These are phyloP conservation scores for Calosoma granatense DNA, from an alignment of 1,140 invertebrate genomes.

Conservation along the genomic window DNA sequence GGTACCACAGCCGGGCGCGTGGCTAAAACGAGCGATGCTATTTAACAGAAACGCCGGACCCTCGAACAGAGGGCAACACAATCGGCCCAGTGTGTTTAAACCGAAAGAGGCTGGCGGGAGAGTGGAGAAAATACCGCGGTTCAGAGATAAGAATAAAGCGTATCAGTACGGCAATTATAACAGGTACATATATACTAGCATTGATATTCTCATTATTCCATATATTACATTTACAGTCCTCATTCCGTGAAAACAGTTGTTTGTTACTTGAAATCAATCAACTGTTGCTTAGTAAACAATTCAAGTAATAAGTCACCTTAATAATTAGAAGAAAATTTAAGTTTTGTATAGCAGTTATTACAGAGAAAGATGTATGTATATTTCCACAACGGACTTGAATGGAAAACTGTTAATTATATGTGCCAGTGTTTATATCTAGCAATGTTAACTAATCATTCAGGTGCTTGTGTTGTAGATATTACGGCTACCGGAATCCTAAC, in stretches of 20 bases:
- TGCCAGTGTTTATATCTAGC: no score
- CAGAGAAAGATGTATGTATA: no score
- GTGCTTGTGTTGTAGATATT: slow-evolving; percentile 55
- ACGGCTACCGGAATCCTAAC: slow-evolving; percentile 82
- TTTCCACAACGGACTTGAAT: no score
- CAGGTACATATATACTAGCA: slow-evolving; percentile 40
- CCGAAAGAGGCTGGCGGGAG: slow-evolving; percentile 25
- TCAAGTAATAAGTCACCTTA: no score
- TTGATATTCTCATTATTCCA: slow-evolving; percentile 13
- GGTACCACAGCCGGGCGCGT: slow-evolving; percentile 75
- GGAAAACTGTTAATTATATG: no score
- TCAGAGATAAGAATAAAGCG: slow-evolving; percentile 59
- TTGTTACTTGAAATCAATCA: no score
- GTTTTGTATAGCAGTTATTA: no score
- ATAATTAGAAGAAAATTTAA: no score
- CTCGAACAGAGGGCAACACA: slow-evolving; percentile 18
- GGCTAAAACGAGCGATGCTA: slow-evolving; percentile 45
- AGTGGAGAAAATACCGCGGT: slow-evolving; percentile 47
- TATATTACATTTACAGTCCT: slow-evolving; percentile 14
- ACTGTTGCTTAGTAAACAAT: no score
- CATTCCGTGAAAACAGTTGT: no score
- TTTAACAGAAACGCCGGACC: slow-evolving; percentile 26
- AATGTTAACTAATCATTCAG: no score
- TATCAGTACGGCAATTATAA: slow-evolving; percentile 96
- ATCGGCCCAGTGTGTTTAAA: slow-evolving; percentile 19